phyloP scores from a whole-genome alignment of 2,888 invertebrate species.

The Aleiodes testaceus region DNA sequence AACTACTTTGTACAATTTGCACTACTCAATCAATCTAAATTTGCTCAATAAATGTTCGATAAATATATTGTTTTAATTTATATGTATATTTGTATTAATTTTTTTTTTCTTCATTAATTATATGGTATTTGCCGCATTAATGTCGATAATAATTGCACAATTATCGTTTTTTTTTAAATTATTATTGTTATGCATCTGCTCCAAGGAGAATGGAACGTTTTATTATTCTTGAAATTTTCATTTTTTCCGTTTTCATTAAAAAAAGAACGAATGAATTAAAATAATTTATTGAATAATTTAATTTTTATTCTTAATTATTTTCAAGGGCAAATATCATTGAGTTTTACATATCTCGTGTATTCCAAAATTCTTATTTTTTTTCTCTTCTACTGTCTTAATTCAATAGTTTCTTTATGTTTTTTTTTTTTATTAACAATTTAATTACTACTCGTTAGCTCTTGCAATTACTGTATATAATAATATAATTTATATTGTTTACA shows the following conservation, averaged over 20 bases:
- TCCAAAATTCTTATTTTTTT: not conserved
- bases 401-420: conserved; percentile 23
- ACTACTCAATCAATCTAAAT: conserved; percentile 62
- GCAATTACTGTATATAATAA: conserved; percentile 23
- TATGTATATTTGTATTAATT: conserved; percentile 58
- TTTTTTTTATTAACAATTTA: conserved; percentile 42
- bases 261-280: not conserved
- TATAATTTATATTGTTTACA: conserved; percentile 51
- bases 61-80: conserved; percentile 68
- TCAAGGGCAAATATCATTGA: not conserved
- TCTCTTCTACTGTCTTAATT: conserved; percentile 32
- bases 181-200: conserved; percentile 45
- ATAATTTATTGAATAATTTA: not conserved
- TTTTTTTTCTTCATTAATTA: conserved; percentile 54
- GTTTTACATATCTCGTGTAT: not conserved
- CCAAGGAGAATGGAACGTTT: not conserved
- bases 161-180: conserved; percentile 54
- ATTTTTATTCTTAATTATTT: conserved; percentile 35
- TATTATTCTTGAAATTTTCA: not conserved
- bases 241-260: conserved; percentile 45
- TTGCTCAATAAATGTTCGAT: conserved; percentile 71
- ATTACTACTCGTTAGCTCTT: conserved; percentile 43
- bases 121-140: conserved; percentile 55
- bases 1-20: conserved; percentile 67
- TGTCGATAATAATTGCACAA: conserved; percentile 58